These are phyloP conservation scores for Callorhinus ursinus DNA, from an alignment of 2,113 vertebrate species.

Conservation along the genomic window DNA sequence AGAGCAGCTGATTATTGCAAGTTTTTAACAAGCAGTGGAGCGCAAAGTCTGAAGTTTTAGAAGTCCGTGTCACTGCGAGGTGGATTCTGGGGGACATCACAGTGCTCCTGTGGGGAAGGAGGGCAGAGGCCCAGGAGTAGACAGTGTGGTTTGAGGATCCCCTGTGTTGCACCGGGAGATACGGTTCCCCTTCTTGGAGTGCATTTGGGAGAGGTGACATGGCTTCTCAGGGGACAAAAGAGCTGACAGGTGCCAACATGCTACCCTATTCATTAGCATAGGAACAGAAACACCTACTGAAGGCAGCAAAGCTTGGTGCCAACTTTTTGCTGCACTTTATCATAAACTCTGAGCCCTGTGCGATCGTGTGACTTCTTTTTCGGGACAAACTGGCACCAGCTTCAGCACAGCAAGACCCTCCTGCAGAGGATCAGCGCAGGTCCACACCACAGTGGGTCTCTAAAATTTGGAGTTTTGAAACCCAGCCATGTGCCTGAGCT, in stretches of 20 bases:
- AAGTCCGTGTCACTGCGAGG: background rate
- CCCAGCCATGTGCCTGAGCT: background rate
- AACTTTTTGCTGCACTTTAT: background rate
- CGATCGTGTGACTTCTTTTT: background rate
- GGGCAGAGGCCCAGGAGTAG: background rate
- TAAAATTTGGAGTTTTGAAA: background rate
- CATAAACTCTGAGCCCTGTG: background rate
- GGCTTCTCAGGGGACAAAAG: background rate
- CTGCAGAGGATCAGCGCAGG: fast-evolving
- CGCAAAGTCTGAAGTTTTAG: background rate
- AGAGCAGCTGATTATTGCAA: background rate
- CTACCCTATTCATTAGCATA: background rate
- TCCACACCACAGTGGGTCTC: background rate
- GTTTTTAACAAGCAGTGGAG: background rate
- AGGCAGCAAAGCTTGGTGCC: background rate
- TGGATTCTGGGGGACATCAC: background rate
- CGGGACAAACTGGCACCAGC: background rate
- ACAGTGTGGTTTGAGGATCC: background rate
- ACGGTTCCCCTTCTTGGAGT: background rate
- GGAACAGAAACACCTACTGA: background rate
- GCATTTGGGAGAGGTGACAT: background rate
- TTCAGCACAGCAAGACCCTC: background rate
- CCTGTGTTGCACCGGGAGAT: background rate
- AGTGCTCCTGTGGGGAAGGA: background rate
- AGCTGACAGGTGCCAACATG: background rate